Percentiles rank a stretch among this genome's conserved stretches.
phyloP scores from a whole-genome alignment of 30 jellyfish, hydroid and myxozoan genomes.

The Turritopsis rubra region DNA sequence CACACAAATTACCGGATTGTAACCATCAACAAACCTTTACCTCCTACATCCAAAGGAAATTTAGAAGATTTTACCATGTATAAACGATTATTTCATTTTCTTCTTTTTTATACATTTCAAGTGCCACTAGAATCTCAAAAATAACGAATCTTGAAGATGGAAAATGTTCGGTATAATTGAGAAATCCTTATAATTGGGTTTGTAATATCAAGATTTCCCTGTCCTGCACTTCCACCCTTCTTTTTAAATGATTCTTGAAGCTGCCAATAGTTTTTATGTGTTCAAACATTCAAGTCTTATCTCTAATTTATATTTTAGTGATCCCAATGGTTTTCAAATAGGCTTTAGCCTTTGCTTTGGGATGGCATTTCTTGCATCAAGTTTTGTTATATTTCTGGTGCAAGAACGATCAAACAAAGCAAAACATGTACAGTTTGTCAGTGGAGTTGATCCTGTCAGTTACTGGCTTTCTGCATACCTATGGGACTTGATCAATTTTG shows the following conservation, averaged over 20 bases:
- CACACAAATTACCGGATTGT: conserved; percentile 35
- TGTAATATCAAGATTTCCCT: no score
- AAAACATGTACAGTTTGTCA: conserved; percentile 88
- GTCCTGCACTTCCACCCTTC: no score
- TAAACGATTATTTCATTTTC: background rate
- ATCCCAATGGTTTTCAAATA: conserved; percentile 64
- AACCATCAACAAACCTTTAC: conserved; percentile 75
- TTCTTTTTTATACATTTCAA: no score
- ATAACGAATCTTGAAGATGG: no score
- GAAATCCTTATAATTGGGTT: no score
- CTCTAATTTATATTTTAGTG: conserved; percentile 25
- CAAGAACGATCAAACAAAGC: conserved; percentile 79
- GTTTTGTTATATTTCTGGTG: conserved; percentile 82
- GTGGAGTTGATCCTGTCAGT: conserved; percentile 86
- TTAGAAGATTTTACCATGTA: conserved; percentile 53
- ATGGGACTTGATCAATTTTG: conserved; percentile 76
- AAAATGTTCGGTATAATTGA: no score
- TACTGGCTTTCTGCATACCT: conserved; percentile 74
- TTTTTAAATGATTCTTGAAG: no score
- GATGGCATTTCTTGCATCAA: conserved; percentile 92
- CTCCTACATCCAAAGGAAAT: conserved; percentile 59
- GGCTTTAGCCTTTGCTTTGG: conserved; percentile 74
- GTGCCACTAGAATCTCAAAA: no score
- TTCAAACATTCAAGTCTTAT: no score
- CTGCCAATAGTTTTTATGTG: no score